phyloP scores from a whole-genome alignment of 2,113 vertebrate genomes.

The Mobula birostris region DNA sequence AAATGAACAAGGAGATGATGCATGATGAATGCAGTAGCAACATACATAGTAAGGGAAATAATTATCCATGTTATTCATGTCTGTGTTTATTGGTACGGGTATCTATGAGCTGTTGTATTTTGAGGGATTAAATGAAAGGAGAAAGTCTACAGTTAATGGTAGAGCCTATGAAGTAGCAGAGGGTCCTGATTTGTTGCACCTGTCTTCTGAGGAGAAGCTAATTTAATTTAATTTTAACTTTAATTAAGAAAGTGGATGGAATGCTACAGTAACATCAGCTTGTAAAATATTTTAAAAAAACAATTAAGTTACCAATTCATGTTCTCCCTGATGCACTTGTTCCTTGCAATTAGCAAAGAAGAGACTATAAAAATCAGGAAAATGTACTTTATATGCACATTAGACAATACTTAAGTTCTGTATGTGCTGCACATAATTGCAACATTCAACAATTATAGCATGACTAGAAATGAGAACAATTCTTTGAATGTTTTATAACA shows the following conservation, averaged over 20 bases:
- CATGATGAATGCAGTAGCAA: neutral
- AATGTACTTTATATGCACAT: neutral
- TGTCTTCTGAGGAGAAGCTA: too few species aligned
- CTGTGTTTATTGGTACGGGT: neutral
- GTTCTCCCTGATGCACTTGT: neutral
- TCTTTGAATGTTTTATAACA: neutral
- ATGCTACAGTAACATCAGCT: neutral
- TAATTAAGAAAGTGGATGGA: too few species aligned
- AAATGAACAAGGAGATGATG: conserved; percentile 39
- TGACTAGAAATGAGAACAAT: neutral
- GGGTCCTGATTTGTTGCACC: too few species aligned
- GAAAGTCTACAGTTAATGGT: too few species aligned
- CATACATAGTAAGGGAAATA: neutral
- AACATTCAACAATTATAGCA: neutral
- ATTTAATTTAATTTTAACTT: too few species aligned
- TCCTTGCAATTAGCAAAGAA: neutral
- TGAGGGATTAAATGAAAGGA: too few species aligned
- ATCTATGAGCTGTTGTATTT: too few species aligned
- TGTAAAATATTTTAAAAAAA: neutral
- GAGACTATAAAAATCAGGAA: neutral
- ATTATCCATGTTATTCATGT: neutral
- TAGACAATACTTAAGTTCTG: neutral
- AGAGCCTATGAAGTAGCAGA: too few species aligned
- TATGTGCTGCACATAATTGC: neutral
- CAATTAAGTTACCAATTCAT: neutral